phyloP scores from a whole-genome alignment of 2,888 invertebrate species.

The Chrysolina americana region DNA sequence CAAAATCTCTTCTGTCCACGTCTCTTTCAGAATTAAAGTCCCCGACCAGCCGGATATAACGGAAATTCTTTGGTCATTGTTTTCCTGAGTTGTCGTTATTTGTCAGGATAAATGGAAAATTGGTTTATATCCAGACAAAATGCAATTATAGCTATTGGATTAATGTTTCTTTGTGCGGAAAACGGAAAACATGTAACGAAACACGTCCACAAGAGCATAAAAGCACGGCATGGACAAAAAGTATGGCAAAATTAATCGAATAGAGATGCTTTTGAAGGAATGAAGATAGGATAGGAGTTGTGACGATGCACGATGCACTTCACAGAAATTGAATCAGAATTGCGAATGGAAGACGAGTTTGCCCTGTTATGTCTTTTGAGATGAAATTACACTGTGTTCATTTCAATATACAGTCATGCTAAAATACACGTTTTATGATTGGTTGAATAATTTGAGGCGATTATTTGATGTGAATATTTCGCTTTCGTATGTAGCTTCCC shows the following conservation, averaged over 20 bases:
- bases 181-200: conserved; percentile 32
- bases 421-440: too few species aligned
- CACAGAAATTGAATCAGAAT: too few species aligned
- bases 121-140: conserved; percentile 56
- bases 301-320: too few species aligned
- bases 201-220: conserved; percentile 17
- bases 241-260: conserved; percentile 10
- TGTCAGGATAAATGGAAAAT: conserved; percentile 59
- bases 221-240: conserved; percentile 6
- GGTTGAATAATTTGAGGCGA: too few species aligned
- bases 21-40: conserved; percentile 29
- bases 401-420: too few species aligned
- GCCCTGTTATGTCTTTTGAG: too few species aligned
- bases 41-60: conserved; percentile 35
- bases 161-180: conserved; percentile 44
- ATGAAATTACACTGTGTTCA: too few species aligned
- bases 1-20: conserved; percentile 28
- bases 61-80: conserved; percentile 45
- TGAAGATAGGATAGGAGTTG: neutral
- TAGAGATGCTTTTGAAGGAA: conserved; percentile 3
- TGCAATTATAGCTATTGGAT: conserved; percentile 55
- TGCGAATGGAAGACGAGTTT: too few species aligned
- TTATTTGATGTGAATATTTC: too few species aligned
- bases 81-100: conserved; percentile 56
- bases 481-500: too few species aligned